Base-by-base conservation (phyloP, 1,140 invertebrate species). In the Calliopsis andreniformis region DNA sequence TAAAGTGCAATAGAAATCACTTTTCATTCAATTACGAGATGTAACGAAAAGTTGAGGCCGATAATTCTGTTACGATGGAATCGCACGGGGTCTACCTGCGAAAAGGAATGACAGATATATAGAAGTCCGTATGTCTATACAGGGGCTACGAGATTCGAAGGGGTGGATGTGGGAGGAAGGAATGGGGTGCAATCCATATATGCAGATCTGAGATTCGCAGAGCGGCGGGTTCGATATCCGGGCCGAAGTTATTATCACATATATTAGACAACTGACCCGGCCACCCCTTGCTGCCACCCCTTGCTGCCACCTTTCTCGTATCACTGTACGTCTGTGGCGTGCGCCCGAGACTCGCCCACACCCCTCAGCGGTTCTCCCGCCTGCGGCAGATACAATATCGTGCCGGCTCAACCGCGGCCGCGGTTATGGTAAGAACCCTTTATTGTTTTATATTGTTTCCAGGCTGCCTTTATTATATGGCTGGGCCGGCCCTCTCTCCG, bases 361-460 rank as follows among this genome's bases (percentile, higher is more conserved):
- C 45, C 43, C 35, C 20, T 3, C n/a, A 23, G 55, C 68, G 18
- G 56, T 25, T 58, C 62, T 56, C 66, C 32, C 56, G 42, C 39
- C 51, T 71, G 73, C 76, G 81, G 67, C 69, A 80, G 84, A 88
- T 87, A 88, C 86, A 87, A 87, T 87, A 88, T 87, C 82, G 82
- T 72, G 56, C 61, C 75, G 63, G 59, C 47, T 69, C 59, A 76
- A 63, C 75, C 49, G 73, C 69, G 47, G n/a, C n/a, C 78, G 80
- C 84, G 86, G 86, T 88, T 88, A 87, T 87, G 82, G 86, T 84
- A 87, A 87, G 81, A 85, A 87, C 82, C 86, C 80, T 87, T 88
- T 88, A 88, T 89, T 87, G 88, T 88, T 89, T 88, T 88, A 89
- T 88, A 89, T 88, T 88, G 88, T 89, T 89, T 88, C 87, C 80